phyloP scores from a whole-genome alignment of 2,797 vertebrate species.

The Sebastes miniatus region DNA sequence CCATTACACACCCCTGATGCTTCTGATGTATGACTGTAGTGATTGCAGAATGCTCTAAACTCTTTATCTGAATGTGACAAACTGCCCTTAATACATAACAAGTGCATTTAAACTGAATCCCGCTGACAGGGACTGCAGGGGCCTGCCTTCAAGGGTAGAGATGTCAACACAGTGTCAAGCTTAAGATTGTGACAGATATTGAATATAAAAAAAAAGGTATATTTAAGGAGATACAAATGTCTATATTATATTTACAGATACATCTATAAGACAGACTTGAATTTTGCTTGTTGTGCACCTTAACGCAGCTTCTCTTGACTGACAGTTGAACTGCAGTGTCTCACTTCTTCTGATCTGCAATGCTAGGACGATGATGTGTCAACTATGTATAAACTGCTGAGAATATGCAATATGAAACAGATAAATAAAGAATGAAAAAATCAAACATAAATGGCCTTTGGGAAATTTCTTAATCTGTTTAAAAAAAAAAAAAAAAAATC shows the following conservation, averaged over 20 bases:
- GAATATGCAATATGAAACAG: constrained; percentile 77
- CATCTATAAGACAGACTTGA: constrained; percentile 61
- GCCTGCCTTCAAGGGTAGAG: constrained; percentile 66
- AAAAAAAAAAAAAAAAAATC: neutral
- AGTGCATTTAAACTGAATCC: constrained; percentile 88
- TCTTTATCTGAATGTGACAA: constrained; percentile 84
- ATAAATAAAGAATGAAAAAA: constrained; percentile 71
- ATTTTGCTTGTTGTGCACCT: constrained; percentile 78
- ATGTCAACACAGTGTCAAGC: constrained; percentile 63
- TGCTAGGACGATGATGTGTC: constrained; percentile 71
- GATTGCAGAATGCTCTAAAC: constrained; percentile 84
- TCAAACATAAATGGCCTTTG: constrained; percentile 5
- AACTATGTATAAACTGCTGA: constrained; percentile 75
- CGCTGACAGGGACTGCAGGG: constrained; percentile 41
- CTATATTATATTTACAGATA: constrained; percentile 75
- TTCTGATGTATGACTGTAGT: constrained; percentile 86
- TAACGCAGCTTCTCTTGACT: constrained; percentile 63
- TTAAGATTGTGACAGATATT: constrained; percentile 66
- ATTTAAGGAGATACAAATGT: constrained; percentile 72
- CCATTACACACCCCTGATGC: constrained; percentile 72
- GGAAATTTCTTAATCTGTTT: constrained; percentile 10
- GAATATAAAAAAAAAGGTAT: constrained; percentile 53
- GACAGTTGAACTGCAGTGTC: constrained; percentile 59
- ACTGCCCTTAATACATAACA: constrained; percentile 78
- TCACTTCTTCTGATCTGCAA: constrained; percentile 69